phyloP scores from a whole-genome alignment of 2,113 vertebrate genomes.

The Tragelaphus strepsiceros region DNA sequence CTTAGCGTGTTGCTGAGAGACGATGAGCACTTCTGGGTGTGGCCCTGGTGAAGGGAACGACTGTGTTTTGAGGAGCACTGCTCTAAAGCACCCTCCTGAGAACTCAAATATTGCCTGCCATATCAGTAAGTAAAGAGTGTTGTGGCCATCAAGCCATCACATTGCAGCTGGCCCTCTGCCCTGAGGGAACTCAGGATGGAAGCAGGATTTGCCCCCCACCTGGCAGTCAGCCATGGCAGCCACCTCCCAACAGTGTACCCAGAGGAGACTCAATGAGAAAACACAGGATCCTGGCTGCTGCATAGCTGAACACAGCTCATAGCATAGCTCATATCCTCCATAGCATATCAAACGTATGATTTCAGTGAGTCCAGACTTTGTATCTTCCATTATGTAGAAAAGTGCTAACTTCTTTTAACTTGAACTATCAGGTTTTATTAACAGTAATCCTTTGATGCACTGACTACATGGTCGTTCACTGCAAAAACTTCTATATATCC shows the following conservation, averaged over 20 bases:
- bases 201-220: neutral
- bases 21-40: too few relatives aligned
- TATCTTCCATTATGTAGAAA: neutral
- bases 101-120: neutral
- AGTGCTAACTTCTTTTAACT: neutral
- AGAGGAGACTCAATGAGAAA: neutral
- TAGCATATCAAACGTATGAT: neutral
- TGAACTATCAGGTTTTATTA: neutral
- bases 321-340: too few relatives aligned
- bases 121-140: neutral
- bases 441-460: neutral
- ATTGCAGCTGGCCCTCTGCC: neutral
- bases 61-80: neutral
- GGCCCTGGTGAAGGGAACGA: accelerated
- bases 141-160: neutral
- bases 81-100: neutral
- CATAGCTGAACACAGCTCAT: neutral
- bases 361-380: neutral
- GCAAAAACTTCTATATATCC: neutral
- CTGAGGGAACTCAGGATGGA: neutral
- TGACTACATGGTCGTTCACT: neutral
- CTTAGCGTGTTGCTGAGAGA: neutral
- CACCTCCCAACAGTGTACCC: neutral
- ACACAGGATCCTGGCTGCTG: neutral
- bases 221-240: neutral